Percentiles rank a stretch among this genome's conserved stretches.
phyloP scores from a whole-genome alignment of 2,113 vertebrate species.

The Cyphomyrus plagiostoma region DNA sequence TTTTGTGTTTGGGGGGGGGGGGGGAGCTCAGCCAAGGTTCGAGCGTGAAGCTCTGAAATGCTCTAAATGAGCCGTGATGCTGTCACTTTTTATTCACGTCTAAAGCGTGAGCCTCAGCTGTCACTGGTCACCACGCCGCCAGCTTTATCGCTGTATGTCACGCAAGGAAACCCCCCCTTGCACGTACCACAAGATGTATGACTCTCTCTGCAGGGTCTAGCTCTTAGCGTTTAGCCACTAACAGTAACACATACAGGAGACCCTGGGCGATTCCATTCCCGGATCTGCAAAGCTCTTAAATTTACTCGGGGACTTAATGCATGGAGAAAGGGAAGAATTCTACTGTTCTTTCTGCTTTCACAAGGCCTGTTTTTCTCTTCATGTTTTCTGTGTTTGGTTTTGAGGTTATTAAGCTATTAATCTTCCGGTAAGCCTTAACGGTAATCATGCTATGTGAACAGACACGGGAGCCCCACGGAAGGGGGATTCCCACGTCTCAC shows the following conservation, averaged over 20 bases:
- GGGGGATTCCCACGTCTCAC: not conserved
- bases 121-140: not conserved
- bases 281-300: constrained; percentile 26
- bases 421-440: constrained; percentile 1
- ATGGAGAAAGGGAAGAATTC: constrained; percentile 19
- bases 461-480: not conserved
- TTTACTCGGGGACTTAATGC: constrained; percentile 6
- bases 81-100: not conserved
- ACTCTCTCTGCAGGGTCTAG: not conserved
- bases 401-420: constrained; percentile 17
- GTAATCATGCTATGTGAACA: not conserved
- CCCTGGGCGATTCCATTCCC: constrained; percentile 8
- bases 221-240: not conserved
- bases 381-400: not conserved
- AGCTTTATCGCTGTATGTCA: not conserved
- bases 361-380: constrained; percentile 41
- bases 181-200: not conserved
- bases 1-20: not conserved
- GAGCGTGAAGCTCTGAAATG: not conserved
- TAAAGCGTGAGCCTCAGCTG: not conserved
- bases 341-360: constrained; percentile 20
- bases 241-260: not conserved
- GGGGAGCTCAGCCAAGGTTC: not conserved
- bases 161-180: not conserved
- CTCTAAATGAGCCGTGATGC: not conserved